Evolutionary conservation across 2,888 invertebrate species (phyloP).

Genomic region (Morinoia aosen): DNA sequence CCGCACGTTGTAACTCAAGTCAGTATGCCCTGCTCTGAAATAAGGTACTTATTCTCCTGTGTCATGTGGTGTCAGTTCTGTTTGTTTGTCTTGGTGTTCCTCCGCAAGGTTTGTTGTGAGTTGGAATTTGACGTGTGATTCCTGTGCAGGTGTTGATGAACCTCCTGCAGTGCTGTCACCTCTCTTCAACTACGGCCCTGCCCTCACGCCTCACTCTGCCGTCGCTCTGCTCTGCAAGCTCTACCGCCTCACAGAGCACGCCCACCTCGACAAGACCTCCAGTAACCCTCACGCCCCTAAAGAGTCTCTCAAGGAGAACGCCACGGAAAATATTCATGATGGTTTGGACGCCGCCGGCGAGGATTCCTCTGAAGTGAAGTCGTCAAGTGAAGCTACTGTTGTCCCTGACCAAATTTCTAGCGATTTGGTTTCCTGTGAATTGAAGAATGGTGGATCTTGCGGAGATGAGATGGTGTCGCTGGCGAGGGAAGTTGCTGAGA

Average conservation of each 20-base stretch:
- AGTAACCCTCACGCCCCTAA: background rate
- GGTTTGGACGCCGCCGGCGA: background rate
- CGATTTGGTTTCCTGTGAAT: background rate
- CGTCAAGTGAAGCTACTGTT: background rate
- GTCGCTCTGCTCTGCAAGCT: background rate
- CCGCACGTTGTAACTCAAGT: too few relatives aligned
- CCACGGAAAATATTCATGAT: background rate
- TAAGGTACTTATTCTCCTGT: too few relatives aligned
- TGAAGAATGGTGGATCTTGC: background rate
- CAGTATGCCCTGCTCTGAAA: too few relatives aligned
- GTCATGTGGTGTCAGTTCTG: too few relatives aligned
- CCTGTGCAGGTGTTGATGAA: background rate
- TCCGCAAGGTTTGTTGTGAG: background rate
- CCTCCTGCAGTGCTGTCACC: background rate
- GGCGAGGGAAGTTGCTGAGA: background rate
- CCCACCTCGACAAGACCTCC: background rate
- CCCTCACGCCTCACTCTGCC: background rate
- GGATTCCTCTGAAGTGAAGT: background rate
- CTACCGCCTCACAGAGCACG: constrained; percentile 12
- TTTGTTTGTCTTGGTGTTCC: background rate
- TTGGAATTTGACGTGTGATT: background rate
- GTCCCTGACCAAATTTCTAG: background rate
- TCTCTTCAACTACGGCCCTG: background rate
- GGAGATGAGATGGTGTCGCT: background rate
- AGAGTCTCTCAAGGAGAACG: background rate